Evolutionary conservation across 2,888 invertebrate species (phyloP), one percentile per base, ranked within the genome.

Genomic region (Tipula vernalis): DNA sequence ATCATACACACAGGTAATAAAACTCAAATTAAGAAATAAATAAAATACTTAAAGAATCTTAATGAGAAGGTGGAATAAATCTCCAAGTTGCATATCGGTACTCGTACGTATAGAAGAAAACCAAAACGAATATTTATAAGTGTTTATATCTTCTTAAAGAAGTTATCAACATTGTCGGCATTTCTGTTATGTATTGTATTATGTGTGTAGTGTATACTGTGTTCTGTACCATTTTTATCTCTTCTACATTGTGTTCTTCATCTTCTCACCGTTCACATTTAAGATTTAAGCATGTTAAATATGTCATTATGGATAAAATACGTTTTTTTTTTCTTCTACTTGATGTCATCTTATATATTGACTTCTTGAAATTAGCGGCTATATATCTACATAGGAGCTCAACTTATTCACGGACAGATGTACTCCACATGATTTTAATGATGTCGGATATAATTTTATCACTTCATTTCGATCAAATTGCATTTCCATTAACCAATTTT

Each of bases 61-160:
- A 71, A 71, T 71, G 71, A 71, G 71, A 71, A 71, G 71, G 71
- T 71, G 71, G 71, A 71, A 71, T 71, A 71, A 71, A 71, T 71
- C 71, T 71, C 71, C 71, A 71, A 28, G 28, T 28, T 71, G 28
- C 71, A 28, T 28, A 71, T 71, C 28, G 28, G 28, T 71, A 10
- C 71, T 6, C 8, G 28, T 2, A 71, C 3, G 28, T 8, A 28
- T 28, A 12, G 2, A 71, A 28, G 3, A 71, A 71, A 28, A 71
- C 28, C 71, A 71, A 71, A 71, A 71, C 71, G 71, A 71, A 71
- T 28, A 71, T 71, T 28, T 71, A 71, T 71, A 71, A 71, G 71
- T 71, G 71, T 71, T 71, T 71, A 28, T 71, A 28, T 71, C 71
- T 2, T 28, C 71, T 71, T 71, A 71, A 71, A 71, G 71, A 71